A percentile compares a stretch with the other conserved stretches of the same genome.
Evolutionary conservation across 1,140 invertebrate genomes (phyloP).

Genomic region (Camponotus pennsylvanicus): DNA sequence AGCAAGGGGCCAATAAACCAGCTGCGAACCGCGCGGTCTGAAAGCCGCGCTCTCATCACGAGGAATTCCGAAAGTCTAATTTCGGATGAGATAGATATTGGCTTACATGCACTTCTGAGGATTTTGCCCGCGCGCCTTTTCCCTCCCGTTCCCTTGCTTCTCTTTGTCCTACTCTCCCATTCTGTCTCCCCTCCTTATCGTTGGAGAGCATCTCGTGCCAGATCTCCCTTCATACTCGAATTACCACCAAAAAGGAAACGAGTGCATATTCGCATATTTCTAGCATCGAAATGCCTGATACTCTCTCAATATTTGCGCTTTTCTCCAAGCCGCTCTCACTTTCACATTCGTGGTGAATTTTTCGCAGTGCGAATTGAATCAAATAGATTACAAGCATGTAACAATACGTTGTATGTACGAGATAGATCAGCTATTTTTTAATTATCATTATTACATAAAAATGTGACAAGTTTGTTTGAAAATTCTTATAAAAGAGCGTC

Average conservation of each 20-base stretch:
- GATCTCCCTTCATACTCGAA: constrained; percentile 73
- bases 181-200: constrained; percentile 15
- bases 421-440: neutral
- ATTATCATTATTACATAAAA: constrained; percentile 11
- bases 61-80: constrained; percentile 80
- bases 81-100: constrained; percentile 78
- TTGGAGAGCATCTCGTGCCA: constrained; percentile 55
- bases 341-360: constrained; percentile 31
- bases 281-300: constrained; percentile 50
- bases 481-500: neutral
- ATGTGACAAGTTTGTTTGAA: neutral
- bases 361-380: constrained; percentile 9
- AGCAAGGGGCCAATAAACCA: constrained; percentile 71
- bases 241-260: constrained; percentile 70
- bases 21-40: constrained; percentile 67
- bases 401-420: neutral
- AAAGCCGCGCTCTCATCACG: constrained; percentile 49
- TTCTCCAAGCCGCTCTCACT: constrained; percentile 13
- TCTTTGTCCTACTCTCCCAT: constrained; percentile 37
- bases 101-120: constrained; percentile 76
- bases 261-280: constrained; percentile 58
- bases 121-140: constrained; percentile 45
- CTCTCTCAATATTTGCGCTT: constrained; percentile 18
- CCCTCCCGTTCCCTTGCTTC: constrained; percentile 37
- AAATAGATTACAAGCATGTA: neutral